phyloP scores from a whole-genome alignment of 2,797 vertebrate species.

The Notolabrus celidotus region DNA sequence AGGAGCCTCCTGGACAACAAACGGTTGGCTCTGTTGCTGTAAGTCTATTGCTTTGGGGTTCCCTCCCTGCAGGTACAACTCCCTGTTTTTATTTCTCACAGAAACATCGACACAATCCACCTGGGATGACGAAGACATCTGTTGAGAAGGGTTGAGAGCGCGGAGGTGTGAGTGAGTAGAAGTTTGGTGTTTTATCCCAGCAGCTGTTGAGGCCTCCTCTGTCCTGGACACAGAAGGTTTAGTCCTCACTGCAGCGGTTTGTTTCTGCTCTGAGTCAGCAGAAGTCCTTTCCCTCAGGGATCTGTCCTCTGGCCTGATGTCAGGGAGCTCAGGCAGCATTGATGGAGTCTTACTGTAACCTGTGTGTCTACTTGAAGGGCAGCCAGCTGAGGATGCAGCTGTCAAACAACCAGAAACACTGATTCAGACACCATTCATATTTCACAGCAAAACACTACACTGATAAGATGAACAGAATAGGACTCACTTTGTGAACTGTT shows the following conservation, averaged over 20 bases:
- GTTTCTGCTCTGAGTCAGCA: slow-evolving; percentile 37
- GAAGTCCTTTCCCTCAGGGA: slow-evolving; percentile 22
- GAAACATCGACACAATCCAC: slow-evolving; percentile 2
- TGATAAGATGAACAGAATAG: background rate
- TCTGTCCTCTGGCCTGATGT: slow-evolving; percentile 43
- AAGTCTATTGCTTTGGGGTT: slow-evolving; percentile 46
- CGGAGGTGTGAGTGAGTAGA: slow-evolving; percentile 2
- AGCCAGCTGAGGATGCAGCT: slow-evolving; percentile 29
- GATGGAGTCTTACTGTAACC: slow-evolving; percentile 47
- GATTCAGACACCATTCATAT: background rate
- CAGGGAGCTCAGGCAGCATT: slow-evolving; percentile 22
- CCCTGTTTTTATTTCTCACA: slow-evolving; percentile 69
- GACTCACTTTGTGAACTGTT: slow-evolving; percentile 69
- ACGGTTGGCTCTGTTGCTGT: slow-evolving; percentile 41
- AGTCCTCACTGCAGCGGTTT: slow-evolving; percentile 9
- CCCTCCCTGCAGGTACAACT: slow-evolving; percentile 62
- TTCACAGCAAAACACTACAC: background rate
- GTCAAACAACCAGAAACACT: slow-evolving; percentile 37
- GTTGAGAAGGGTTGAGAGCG: slow-evolving; percentile 34
- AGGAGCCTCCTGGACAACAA: slow-evolving; percentile 80
- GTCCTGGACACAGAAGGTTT: slow-evolving; percentile 46
- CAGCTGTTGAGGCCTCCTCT: slow-evolving; percentile 12
- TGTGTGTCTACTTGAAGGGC: slow-evolving; percentile 35
- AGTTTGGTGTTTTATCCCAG: background rate
- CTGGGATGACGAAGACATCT: slow-evolving; percentile 24